These are phyloP conservation scores for Pocillopora damicornis DNA, from an alignment of 64 coral and sea anemone genomes.

Conservation along the genomic window DNA sequence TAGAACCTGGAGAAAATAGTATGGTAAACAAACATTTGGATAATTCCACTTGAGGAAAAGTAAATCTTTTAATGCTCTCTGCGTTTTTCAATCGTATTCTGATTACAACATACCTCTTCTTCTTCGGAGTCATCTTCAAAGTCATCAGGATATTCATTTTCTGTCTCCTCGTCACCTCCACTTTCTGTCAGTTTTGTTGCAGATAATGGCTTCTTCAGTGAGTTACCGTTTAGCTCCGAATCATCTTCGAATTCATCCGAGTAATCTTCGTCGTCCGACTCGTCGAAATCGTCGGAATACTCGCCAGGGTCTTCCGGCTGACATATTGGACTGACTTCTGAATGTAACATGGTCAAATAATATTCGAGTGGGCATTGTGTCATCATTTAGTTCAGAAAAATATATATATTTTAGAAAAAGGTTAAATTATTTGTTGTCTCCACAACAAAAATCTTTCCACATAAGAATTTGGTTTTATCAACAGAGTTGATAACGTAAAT, in stretches of 20 bases:
- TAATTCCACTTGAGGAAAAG: not conserved
- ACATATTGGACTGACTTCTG: not conserved
- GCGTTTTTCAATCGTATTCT: not conserved
- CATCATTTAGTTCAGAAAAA: not conserved
- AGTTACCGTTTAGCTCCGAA: slow-evolving; percentile 25
- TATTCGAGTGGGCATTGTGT: not conserved
- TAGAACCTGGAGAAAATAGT: slow-evolving; percentile 33
- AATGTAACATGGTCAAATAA: not conserved
- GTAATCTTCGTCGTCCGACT: slow-evolving; percentile 61
- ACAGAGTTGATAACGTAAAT: too few relatives aligned
- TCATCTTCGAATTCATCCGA: slow-evolving; percentile 79
- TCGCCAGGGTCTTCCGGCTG: slow-evolving; percentile 40
- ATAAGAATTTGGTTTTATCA: too few relatives aligned
- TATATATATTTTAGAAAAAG: too few relatives aligned
- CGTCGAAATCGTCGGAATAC: slow-evolving; percentile 87
- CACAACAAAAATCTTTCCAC: too few relatives aligned
- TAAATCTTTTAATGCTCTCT: not conserved
- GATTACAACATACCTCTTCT: slow-evolving; percentile 22
- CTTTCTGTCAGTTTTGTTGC: slow-evolving; percentile 29
- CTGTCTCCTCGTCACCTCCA: slow-evolving; percentile 1
- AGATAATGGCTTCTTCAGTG: slow-evolving; percentile 52
- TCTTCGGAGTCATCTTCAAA: slow-evolving; percentile 83
- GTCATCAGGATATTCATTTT: slow-evolving; percentile 74
- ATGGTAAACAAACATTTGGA: not conserved
- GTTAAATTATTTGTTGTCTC: too few relatives aligned